phyloP scores from a whole-genome alignment of 53 echinoderm and acorn worm species.

The Temnopleurus reevesii region DNA sequence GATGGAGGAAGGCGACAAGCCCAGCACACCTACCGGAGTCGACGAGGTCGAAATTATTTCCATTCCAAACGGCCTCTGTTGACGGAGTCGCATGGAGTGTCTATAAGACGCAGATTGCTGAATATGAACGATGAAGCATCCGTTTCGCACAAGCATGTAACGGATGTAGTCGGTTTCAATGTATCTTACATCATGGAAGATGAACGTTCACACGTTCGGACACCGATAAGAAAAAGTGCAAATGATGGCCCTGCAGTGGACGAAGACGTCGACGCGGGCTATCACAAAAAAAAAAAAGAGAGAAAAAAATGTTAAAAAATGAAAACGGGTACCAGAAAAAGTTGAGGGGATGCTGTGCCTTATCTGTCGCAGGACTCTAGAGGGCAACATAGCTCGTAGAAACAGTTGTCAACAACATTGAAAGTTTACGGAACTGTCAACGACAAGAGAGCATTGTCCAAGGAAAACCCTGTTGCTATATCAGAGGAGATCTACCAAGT shows the following conservation, averaged over 20 bases:
- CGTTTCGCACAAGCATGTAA: not conserved
- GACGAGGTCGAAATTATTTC: constrained; percentile 33
- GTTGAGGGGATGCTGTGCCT: not conserved
- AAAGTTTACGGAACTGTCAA: not conserved
- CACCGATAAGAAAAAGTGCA: constrained; percentile 11
- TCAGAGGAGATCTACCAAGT: not conserved
- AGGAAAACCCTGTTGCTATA: not conserved
- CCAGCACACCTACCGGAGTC: constrained; percentile 49
- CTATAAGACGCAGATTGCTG: not conserved
- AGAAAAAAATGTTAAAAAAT: not conserved
- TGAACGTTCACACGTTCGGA: not conserved
- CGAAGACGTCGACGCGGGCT: not conserved
- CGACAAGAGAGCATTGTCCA: not conserved
- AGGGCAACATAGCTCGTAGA: not conserved
- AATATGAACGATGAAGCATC: not conserved
- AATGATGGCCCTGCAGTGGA: not conserved
- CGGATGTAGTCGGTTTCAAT: too few species aligned
- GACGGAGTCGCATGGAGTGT: not conserved
- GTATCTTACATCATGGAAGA: not conserved
- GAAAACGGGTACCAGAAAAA: constrained; percentile 48
- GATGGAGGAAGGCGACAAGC: constrained; percentile 12
- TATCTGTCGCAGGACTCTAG: not conserved
- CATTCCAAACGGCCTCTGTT: constrained; percentile 27
- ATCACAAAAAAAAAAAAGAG: not conserved
- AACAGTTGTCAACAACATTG: not conserved